Base-by-base conservation (phyloP, 2,888 invertebrate genomes). In the Drosophila helvetica region DNA sequence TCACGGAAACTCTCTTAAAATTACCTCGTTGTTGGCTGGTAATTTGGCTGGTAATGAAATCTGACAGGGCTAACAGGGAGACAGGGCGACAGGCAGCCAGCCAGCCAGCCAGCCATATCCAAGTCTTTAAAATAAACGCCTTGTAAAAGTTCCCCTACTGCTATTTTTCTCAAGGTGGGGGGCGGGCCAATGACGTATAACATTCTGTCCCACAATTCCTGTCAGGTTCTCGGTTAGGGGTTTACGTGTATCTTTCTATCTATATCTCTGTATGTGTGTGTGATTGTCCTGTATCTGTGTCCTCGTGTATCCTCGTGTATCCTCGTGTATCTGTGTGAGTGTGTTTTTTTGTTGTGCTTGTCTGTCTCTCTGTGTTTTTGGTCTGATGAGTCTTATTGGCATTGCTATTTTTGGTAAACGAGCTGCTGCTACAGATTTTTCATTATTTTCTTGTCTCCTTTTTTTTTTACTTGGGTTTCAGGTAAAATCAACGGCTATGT, bases 11-110 rank as follows among this genome's bases (percentile, higher is more conserved):
- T 53, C 59, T 53, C 30, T 52, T 33, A 45, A 47, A 71, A 71
- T 52, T 50, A 61, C 55, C 58, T 60, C 50, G 50, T 46, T 59
- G 48, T 45, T 53, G 55, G 48, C 38, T 38, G 27, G 56, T 46
- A 64, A 74, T 53, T 51, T 59, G 38, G 12, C 30, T 58, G 62
- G 45, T 72, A 83, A 86, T 77, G 66, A 75, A 59, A 70, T 63
- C 71, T 77, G 87, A 87, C 84, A 79, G 76, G 74, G 47, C 64
- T 30, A 54, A 46, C 60, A 60, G 30, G 48, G 27, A 27, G 27
- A 27, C 27, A 27, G 25, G 38, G 5, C n/a, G 65, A 3, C 47
- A 18, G 38, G 19, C 19, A 38, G 33, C 38, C 53, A 57, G 66
- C 22, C 46, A 25, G 25, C 25, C 5, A 38, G 15, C 12, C 33